Base-by-base conservation (phyloP, 2,113 vertebrate species). In the Dicerorhinus sumatrensis region DNA sequence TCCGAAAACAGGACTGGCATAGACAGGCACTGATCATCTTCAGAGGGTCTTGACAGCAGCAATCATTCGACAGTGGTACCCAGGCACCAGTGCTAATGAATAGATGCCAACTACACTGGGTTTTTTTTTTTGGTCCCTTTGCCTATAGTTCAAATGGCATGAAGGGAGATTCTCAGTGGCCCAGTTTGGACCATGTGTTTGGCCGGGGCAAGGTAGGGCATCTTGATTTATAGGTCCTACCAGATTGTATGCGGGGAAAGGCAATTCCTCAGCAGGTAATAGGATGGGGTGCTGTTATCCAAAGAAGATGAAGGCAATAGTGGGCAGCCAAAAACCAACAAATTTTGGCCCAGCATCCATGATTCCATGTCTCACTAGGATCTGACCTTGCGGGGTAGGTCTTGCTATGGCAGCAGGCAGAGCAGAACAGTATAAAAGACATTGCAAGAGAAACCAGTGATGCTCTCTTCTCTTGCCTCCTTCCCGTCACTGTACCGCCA, bases 401-500 rank as follows among this genome's bases (percentile, higher is more conserved):
- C 72, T 85, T 42, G 39, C 25, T 8, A 2, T 6, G 36, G 29
- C 36, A 13, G 31, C 21, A 12, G 25, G 5, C 63, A 42, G 39
- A 83, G 7, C 51, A 8, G 6, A 93, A 2, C 11, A 9, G 8
- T 29, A 7, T 25, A 1, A 46, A 72, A 65, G 56, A 8, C 36
- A 13, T 31, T 6, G 3, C 1, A 5, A 67, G n/a, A 56, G 33
- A 54, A 14, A 2, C 29, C 0, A 5, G 6, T 13, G 48, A 2
- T 0, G 1, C 11, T 58, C 2, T 20, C 60, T 29, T 3, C n/a
- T 17, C 51, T 33, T 5, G 36, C n/a, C 36, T 62, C n/a, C 31
- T 39, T 36, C 65, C 60, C 70, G 10, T 46, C 6, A 8, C 3
- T 0, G 31, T 1, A 1, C 62, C n/a, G 17, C 8, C 25, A 1